Conservation (phyloP, 2,113 vertebrate species). For the Vulpes vulpes region DNA sequence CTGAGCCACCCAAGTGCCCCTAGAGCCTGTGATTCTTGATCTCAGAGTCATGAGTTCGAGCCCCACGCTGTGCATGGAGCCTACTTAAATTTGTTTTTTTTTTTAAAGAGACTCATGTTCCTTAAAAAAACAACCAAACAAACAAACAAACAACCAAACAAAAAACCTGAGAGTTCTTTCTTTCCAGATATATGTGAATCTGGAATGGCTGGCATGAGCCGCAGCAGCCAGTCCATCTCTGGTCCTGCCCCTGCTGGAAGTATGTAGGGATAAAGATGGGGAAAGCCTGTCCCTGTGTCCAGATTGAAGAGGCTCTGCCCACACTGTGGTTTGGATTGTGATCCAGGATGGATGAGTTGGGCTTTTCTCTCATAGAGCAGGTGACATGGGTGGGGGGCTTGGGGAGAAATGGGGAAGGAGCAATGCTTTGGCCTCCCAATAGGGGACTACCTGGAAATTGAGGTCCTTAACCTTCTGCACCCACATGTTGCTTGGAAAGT, state of each 20-base stretch:
- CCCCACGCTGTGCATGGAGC: neutral
- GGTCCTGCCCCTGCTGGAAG: neutral
- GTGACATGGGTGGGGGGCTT: neutral
- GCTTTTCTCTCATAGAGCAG: neutral
- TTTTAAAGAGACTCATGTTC: neutral
- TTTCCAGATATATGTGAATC: neutral
- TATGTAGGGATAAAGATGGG: neutral
- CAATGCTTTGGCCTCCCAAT: too few species aligned
- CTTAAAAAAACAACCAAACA: neutral
- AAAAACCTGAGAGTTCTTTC: neutral
- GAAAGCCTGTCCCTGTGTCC: neutral
- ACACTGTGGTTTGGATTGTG: neutral
- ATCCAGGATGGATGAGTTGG: neutral
- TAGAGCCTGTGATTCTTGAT: neutral
- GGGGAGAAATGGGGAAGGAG: neutral
- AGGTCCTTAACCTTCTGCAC: neutral
- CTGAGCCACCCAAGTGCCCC: too few species aligned
- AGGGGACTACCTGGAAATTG: neutral
- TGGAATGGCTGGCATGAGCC: neutral
- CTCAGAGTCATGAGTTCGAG: neutral
- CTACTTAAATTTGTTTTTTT: neutral
- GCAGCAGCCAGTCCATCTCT: rapidly evolving
- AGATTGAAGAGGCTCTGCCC: neutral
- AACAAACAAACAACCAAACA: neutral
- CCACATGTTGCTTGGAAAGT: neutral